Conservation (phyloP, 2,797 vertebrate genomes). For the Protonibea diacanthus region DNA sequence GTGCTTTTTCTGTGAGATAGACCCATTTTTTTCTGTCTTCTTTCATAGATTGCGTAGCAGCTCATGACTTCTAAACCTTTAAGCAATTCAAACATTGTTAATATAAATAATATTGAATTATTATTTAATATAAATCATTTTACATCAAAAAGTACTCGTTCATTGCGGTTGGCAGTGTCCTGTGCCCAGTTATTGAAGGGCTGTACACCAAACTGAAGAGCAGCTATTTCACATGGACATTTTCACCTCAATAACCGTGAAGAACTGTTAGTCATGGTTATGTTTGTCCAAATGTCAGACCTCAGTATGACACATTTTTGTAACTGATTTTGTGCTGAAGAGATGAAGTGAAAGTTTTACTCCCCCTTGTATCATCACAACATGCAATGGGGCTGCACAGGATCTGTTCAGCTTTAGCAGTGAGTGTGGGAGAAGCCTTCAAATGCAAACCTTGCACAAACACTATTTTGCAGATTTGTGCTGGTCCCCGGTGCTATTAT, state of each 20-base stretch:
- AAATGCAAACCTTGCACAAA: conserved; percentile 27
- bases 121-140: background rate
- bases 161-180: background rate
- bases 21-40: background rate
- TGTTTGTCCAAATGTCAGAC: background rate
- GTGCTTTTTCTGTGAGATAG: background rate
- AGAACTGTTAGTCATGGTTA: background rate
- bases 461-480: conserved; percentile 36
- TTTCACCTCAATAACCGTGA: background rate
- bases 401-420: conserved; percentile 5
- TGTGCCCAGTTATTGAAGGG: background rate
- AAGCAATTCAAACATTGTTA: background rate
- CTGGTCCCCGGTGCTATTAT: conserved; percentile 18
- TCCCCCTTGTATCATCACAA: background rate
- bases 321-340: background rate
- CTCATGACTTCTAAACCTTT: background rate
- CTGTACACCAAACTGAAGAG: background rate
- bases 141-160: background rate
- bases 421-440: background rate
- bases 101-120: too few relatives aligned
- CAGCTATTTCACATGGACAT: background rate
- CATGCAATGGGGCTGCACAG: background rate
- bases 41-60: background rate
- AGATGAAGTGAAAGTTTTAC: background rate
- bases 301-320: conserved; percentile 1